Evolutionary conservation across 2,113 vertebrate species (phyloP), one percentile per base, ranked within the genome.

Genomic region (Sceloporus undulatus): DNA sequence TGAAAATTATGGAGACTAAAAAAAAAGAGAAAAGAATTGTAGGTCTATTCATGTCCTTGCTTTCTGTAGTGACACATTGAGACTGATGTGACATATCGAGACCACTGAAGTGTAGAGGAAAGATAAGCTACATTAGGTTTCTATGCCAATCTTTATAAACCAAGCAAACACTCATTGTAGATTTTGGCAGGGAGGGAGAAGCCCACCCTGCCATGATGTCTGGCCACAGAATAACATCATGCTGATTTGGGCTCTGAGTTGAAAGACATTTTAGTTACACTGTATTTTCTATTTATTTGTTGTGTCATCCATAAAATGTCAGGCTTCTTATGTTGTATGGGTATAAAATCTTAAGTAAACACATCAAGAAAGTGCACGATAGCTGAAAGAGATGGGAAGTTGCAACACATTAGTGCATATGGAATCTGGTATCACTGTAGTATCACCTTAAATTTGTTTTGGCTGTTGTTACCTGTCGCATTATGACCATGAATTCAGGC

Each of bases 61-160:
- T 92, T 70, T 94, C 59, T 93, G 82, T 75, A 92, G 38, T 96
- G 94, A 92, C 93, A 95, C 87, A 88, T 65, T 85, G 87, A 92
- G 83, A 88, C 89, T 85, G 91, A 90, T 88, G 85, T 54, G 93
- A 79, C 88, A 90, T 90, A 85, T 86, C 95, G 92, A 95, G 93
- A 94, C 91, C 93, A 89, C 80, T 95, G 92, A 94, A 92, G 85
- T 91, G 71, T 88, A 87, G 76, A 95, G 82, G 54, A 94, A 95
- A 91, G 90, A 94, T 92, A 93, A 92, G 78, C 29, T 93, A 90
- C 82, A 90, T 92, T 95, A 95, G 73, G 82, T 95, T 94, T 89
- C 87, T 40, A 1, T 82, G 85, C 94, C 93, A 92, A 29, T 94
- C 90, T 90, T 76, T 85, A 80, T 65, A 79, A 92, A 88, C 48